phyloP scores from a whole-genome alignment of 1,140 invertebrate species.

The Riptortus pedestris region DNA sequence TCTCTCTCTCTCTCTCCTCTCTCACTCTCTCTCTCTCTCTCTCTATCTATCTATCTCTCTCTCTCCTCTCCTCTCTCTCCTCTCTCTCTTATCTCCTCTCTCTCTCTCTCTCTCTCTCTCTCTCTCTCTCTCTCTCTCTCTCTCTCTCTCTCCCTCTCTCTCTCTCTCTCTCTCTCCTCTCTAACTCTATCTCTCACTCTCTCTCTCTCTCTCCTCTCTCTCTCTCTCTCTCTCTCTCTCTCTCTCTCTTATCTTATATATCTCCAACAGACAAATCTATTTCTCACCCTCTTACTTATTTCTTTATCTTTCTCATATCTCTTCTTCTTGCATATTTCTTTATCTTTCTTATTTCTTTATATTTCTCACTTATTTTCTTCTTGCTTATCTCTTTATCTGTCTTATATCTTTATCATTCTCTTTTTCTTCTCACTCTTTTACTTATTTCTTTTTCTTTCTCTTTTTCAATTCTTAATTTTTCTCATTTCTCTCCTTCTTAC shows the following conservation, averaged over 20 bases:
- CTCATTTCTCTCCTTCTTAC: background rate
- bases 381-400: too few species aligned
- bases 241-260: background rate
- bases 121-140: conserved; percentile 12
- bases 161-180: conserved; percentile 11
- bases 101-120: conserved; percentile 11
- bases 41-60: background rate
- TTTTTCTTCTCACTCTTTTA: background rate
- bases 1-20: background rate
- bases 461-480: background rate
- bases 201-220: conserved; percentile 1
- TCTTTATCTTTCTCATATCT: conserved; percentile 7
- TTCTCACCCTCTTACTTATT: conserved; percentile 6
- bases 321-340: background rate
- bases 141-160: background rate
- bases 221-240: background rate
- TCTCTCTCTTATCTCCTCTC: background rate
- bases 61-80: background rate
- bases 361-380: background rate
- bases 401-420: background rate
- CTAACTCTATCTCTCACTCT: background rate
- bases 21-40: background rate
- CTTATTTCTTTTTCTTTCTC: background rate
- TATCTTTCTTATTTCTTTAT: background rate
- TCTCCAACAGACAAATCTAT: background rate